Conservation (phyloP, 2,888 invertebrate genomes). For the Pollenia griseotomentosa region DNA sequence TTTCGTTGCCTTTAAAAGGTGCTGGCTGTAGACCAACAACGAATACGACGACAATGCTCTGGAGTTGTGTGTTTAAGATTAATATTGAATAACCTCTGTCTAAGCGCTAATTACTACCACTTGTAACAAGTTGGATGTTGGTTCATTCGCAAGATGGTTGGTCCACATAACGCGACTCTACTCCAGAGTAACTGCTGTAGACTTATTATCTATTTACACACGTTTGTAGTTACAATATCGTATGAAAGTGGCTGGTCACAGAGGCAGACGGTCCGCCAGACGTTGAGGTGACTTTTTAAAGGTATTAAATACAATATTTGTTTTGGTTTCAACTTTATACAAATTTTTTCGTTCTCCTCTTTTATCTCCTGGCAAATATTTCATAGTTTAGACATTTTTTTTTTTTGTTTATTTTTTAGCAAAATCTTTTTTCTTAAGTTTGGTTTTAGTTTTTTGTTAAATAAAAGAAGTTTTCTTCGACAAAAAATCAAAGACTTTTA, state of each 20-base stretch:
- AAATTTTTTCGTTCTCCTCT: slow-evolving; percentile 23
- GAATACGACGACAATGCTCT: neutral
- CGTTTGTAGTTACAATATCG: neutral
- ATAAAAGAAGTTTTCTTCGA: slow-evolving; percentile 43
- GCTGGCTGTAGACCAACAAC: neutral
- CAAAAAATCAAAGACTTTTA: slow-evolving; percentile 55
- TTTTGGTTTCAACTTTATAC: slow-evolving; percentile 33
- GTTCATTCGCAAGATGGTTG: slow-evolving; percentile 23
- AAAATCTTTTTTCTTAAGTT: slow-evolving; percentile 40
- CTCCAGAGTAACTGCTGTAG: neutral
- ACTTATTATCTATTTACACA: too few species aligned
- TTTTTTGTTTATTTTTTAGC: slow-evolving; percentile 30
- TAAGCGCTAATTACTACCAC: slow-evolving; percentile 73
- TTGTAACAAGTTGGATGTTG: slow-evolving; percentile 53
- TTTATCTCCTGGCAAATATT: slow-evolving; percentile 64
- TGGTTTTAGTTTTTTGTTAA: slow-evolving; percentile 7
- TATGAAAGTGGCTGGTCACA: slow-evolving; percentile 1
- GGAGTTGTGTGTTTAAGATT: slow-evolving; percentile 58
- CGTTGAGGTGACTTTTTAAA: slow-evolving; percentile 43
- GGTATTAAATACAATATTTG: slow-evolving; percentile 66
- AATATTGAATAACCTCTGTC: slow-evolving; percentile 72
- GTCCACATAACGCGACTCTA: slow-evolving; percentile 36
- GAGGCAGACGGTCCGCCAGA: neutral
- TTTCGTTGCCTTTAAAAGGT: slow-evolving; percentile 52
- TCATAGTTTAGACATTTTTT: slow-evolving; percentile 69